Evolutionary conservation across 2,797 vertebrate species (phyloP), one percentile per base, ranked within the genome.

Genomic region (Lepilemur septentrionalis): DNA sequence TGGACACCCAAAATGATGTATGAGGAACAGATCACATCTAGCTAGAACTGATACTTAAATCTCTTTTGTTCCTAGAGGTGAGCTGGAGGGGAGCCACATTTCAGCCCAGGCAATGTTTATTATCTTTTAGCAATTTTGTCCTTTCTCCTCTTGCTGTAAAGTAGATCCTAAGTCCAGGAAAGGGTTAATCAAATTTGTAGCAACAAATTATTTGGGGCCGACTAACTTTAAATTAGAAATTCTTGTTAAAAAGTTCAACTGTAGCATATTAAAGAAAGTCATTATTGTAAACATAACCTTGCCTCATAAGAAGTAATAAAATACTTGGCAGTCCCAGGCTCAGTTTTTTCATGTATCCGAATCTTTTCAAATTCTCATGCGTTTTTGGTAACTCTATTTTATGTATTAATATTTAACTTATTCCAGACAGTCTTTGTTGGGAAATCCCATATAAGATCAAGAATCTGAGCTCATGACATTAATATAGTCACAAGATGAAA

Each of bases 201-300:
- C 70, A 96, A 94, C 55, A 85, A 94, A 52, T 94, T 95, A 86
- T 86, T 94, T 76, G 32, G 72, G 63, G 10, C 32, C 93, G 83
- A 84, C 84, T 89, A 96, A 95, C 70, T 93, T 93, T 91, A 95
- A 97, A 80, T 61, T 95, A 97, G 69, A 97, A 96, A 91, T 80
- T 57, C 86, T 69, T 82, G 79, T 96, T 63, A 63, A 97, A 84
- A 81, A 93, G 78, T 97, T 96, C 67, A 93, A 57, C 17, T 17
- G 32, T 80, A 32, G 4, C 57, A 43, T 22, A 91, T 97, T 93
- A 96, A 95, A 97, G 52, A 76, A 94, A 96, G 20, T 95, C 87
- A 89, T 95, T 94, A 59, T 22, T 95, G 35, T 96, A 97, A 97
- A 94, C 52, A 88, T 95, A 96, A 96, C 48, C n/a, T 96, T 98